phyloP scores from a whole-genome alignment of 2,113 vertebrate genomes.

The Siniperca chuatsi region DNA sequence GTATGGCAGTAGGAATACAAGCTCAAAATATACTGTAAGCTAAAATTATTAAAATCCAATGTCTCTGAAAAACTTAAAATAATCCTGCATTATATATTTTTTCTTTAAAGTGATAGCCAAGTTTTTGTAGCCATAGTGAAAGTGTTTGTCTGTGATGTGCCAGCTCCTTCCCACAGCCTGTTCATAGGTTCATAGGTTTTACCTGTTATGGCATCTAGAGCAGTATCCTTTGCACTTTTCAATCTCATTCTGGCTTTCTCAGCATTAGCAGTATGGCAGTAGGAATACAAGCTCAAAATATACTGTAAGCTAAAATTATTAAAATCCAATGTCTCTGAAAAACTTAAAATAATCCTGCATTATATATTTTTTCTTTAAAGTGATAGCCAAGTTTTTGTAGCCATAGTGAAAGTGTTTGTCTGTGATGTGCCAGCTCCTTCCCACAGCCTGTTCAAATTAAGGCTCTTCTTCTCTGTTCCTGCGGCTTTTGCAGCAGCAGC shows the following conservation, averaged over 20 bases:
- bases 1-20: background rate
- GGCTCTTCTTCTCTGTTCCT: slow-evolving; percentile 19
- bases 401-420: slow-evolving; percentile 48
- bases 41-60: background rate
- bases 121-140: slow-evolving; percentile 48
- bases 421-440: slow-evolving; percentile 35
- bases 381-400: slow-evolving; percentile 46
- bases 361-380: background rate
- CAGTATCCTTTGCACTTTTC: background rate
- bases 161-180: slow-evolving; percentile 57
- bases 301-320: background rate
- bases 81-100: background rate
- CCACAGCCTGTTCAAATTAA: slow-evolving; percentile 72
- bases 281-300: background rate
- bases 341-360: background rate
- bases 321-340: background rate
- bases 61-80: background rate
- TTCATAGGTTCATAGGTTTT: no score
- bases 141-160: slow-evolving; percentile 42
- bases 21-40: background rate
- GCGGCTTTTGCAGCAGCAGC: slow-evolving; percentile 39
- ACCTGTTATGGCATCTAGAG: slow-evolving; percentile 6
- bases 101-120: slow-evolving; percentile 26
- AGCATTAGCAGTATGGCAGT: background rate
- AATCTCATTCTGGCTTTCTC: background rate